phyloP scores from a whole-genome alignment of 2,113 vertebrate species.

The Telmatochromis sp. region DNA sequence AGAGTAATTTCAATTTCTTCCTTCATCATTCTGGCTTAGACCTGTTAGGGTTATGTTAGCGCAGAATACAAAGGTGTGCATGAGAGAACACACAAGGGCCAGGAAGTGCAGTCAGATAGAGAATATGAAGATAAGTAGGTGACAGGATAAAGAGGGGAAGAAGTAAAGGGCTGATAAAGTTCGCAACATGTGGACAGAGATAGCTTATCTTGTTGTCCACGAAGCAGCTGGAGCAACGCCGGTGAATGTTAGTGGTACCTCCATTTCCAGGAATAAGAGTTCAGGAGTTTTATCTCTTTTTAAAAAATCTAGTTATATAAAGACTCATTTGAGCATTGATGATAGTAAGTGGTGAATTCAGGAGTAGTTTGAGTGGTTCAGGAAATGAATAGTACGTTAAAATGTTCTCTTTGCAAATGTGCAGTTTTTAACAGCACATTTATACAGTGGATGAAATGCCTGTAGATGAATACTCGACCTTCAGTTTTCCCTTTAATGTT shows the following conservation, averaged over 20 bases:
- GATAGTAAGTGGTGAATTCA: background rate
- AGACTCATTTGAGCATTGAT: background rate
- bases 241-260: background rate
- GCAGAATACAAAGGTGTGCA: background rate
- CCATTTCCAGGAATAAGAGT: background rate
- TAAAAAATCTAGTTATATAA: background rate
- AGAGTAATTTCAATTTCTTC: background rate
- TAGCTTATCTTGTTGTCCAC: background rate
- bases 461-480: background rate
- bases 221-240: background rate
- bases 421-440: background rate
- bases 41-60: background rate
- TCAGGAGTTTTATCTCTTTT: background rate
- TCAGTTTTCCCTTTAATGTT: background rate
- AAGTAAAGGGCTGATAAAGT: background rate
- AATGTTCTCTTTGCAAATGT: background rate
- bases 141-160: background rate
- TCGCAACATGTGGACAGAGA: background rate
- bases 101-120: background rate
- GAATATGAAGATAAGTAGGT: background rate
- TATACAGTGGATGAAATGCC: background rate
- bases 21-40: background rate
- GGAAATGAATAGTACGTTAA: background rate
- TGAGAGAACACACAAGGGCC: background rate
- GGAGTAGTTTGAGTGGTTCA: background rate